Conservation (phyloP, 2,113 vertebrate species). For the Meriones unguiculatus region DNA sequence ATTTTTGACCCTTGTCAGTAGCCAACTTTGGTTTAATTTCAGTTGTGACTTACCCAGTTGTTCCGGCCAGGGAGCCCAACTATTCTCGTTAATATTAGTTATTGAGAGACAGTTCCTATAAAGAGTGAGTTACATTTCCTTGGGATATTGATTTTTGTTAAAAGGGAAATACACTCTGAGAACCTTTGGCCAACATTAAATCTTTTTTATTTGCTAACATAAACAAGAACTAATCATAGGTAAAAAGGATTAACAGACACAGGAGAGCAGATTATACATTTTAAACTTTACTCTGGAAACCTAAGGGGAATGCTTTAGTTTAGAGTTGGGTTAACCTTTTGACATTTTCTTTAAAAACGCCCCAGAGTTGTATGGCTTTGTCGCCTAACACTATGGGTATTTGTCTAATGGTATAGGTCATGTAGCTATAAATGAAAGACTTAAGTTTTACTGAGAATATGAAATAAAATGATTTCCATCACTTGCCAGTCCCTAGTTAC, state of each 20-base stretch:
- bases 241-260: slow-evolving; percentile 85
- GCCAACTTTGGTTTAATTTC: slow-evolving; percentile 84
- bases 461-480: slow-evolving; percentile 53
- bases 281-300: slow-evolving; percentile 85
- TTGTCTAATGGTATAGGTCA: slow-evolving; percentile 61
- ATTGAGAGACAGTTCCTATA: slow-evolving; percentile 73
- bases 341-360: slow-evolving; percentile 82
- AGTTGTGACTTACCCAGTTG: slow-evolving; percentile 82
- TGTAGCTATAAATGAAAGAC: slow-evolving; percentile 50
- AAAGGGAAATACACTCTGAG: slow-evolving; percentile 75
- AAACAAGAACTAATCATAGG: slow-evolving; percentile 85
- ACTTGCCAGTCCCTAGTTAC: slow-evolving; percentile 1
- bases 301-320: slow-evolving; percentile 79
- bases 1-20: slow-evolving; percentile 83
- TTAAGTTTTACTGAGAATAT: slow-evolving; percentile 53
- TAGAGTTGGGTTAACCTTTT: slow-evolving; percentile 86
- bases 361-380: slow-evolving; percentile 76
- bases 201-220: slow-evolving; percentile 85
- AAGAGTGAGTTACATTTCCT: slow-evolving; percentile 79
- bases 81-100: slow-evolving; percentile 65
- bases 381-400: slow-evolving; percentile 66
- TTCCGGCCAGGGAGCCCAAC: slow-evolving; percentile 68
- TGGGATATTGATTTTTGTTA: slow-evolving; percentile 77
- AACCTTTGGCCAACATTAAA: slow-evolving; percentile 82
- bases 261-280: slow-evolving; percentile 84